Conservation (phyloP, 2,113 vertebrate genomes). For the Galbula dea region DNA sequence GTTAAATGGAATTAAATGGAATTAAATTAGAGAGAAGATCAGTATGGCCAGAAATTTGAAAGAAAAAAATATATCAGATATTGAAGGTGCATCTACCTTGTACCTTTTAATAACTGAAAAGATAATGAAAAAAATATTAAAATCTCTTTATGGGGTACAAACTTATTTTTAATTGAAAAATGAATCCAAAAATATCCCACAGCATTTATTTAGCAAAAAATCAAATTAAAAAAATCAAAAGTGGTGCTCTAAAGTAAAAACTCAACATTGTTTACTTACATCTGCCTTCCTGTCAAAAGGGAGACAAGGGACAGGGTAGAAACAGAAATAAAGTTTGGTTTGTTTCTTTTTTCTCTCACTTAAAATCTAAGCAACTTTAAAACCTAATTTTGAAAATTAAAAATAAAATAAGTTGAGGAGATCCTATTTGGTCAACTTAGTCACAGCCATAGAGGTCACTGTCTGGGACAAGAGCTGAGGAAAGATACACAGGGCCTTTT, state of each 20-base stretch:
- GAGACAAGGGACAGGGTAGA: background rate
- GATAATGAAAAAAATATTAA: background rate
- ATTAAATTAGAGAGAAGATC: background rate
- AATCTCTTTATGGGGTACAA: background rate
- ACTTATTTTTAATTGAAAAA: background rate
- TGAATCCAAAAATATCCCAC: background rate
- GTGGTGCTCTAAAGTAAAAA: background rate
- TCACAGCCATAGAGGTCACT: background rate
- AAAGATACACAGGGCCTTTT: background rate
- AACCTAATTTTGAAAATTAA: background rate
- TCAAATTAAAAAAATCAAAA: background rate
- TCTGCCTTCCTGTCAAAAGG: background rate
- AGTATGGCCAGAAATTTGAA: background rate
- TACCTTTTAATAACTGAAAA: background rate
- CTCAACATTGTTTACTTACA: background rate
- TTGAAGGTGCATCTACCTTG: background rate
- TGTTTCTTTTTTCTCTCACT: background rate
- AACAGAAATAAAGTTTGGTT: background rate
- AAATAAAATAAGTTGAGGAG: background rate
- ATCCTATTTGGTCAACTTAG: background rate
- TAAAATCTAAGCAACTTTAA: background rate
- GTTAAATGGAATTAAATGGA: too few relatives aligned
- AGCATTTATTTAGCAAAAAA: background rate
- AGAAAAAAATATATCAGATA: background rate
- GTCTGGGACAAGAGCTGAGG: background rate